Conservation (phyloP, 1,140 invertebrate species). For the Copidosoma floridanum region DNA sequence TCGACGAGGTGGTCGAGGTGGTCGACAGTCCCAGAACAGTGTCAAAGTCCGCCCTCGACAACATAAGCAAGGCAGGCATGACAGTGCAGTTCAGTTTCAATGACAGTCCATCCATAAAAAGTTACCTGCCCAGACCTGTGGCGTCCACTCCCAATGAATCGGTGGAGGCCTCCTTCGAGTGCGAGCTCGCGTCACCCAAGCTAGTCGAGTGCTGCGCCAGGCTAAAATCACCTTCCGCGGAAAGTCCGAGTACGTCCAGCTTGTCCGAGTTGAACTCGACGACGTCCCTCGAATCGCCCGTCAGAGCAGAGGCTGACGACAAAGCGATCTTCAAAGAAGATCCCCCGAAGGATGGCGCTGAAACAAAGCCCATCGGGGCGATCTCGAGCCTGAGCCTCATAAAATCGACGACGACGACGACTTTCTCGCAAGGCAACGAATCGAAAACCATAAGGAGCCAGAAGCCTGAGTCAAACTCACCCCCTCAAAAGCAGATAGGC, state of each 20-base stretch:
- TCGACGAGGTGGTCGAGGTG: slow-evolving; percentile 41
- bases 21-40: slow-evolving; percentile 53
- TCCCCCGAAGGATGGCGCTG: slow-evolving; percentile 23
- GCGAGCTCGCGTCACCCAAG: not conserved
- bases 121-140: slow-evolving; percentile 57
- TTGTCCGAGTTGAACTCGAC: not conserved
- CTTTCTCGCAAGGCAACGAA: slow-evolving; percentile 43
- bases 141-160: not conserved
- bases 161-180: not conserved
- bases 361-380: slow-evolving; percentile 37
- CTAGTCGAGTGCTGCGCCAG: not conserved
- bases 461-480: slow-evolving; percentile 42
- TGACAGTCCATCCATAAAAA: slow-evolving; percentile 36
- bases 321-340: slow-evolving; percentile 15
- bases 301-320: slow-evolving; percentile 15
- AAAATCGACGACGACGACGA: slow-evolving; percentile 36
- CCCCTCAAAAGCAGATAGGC: slow-evolving; percentile 59
- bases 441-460: slow-evolving; percentile 43
- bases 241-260: not conserved
- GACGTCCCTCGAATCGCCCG: not conserved
- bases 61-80: slow-evolving; percentile 67
- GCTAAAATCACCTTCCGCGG: not conserved
- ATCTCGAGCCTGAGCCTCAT: slow-evolving; percentile 43
- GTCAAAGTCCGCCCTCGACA: slow-evolving; percentile 63
- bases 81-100: slow-evolving; percentile 64